A percentile compares a stretch with the other conserved stretches of the same genome.
These are phyloP conservation scores for Ormyrus nitidulus DNA, from an alignment of 2,888 invertebrate species.

Conservation along the genomic window DNA sequence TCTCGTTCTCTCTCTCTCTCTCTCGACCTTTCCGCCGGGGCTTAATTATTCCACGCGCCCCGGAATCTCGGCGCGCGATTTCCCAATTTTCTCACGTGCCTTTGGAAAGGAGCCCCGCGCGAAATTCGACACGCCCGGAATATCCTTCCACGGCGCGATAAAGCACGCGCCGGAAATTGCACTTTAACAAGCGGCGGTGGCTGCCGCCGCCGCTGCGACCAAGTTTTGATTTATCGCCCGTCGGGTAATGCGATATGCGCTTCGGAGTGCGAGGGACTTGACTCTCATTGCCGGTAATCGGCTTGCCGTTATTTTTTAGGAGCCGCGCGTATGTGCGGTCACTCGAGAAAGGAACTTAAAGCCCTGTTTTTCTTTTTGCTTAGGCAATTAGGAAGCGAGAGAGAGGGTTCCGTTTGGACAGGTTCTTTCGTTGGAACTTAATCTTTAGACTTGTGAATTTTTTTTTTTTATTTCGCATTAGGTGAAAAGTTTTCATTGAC, in stretches of 20 bases:
- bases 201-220: too few species aligned
- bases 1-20: background rate
- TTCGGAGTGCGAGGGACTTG: background rate
- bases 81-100: constrained; percentile 42
- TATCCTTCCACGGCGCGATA: constrained; percentile 7
- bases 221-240: constrained; percentile 42
- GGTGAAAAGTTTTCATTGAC: too few species aligned
- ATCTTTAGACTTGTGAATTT: too few species aligned
- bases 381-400: too few species aligned
- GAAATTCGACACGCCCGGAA: constrained; percentile 24
- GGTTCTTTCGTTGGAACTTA: too few species aligned
- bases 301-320: background rate
- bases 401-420: too few species aligned
- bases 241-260: constrained; percentile 23
- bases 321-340: too few species aligned
- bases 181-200: constrained; percentile 8
- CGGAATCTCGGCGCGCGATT: constrained; percentile 18
- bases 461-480: too few species aligned
- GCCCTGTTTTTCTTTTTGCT: constrained; percentile 15
- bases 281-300: constrained; percentile 12
- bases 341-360: too few species aligned
- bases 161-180: constrained; percentile 43
- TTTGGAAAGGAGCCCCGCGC: constrained; percentile 7
- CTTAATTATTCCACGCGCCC: constrained; percentile 55
- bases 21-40: background rate